These are phyloP conservation scores for Petroica traversi DNA, from an alignment of 2,113 vertebrate species.

Conservation along the genomic window DNA sequence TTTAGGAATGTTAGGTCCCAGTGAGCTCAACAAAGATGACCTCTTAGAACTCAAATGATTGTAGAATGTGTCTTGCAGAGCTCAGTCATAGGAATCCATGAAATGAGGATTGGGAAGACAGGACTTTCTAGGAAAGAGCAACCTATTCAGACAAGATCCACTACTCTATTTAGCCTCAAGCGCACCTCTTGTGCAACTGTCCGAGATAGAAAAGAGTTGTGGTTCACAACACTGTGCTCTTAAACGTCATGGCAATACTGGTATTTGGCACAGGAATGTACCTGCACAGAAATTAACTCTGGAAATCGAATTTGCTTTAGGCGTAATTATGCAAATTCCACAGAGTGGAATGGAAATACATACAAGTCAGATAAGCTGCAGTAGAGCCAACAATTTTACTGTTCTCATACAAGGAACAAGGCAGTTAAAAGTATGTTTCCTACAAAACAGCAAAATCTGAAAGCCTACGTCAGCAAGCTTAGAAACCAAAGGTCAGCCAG, in stretches of 20 bases:
- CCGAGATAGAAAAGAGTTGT: neutral
- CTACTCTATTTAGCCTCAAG: neutral
- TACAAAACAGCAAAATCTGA: neutral
- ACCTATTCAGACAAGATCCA: neutral
- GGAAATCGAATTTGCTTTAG: neutral
- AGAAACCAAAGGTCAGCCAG: neutral
- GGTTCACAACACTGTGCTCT: neutral
- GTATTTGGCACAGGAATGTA: neutral
- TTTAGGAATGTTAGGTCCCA: neutral
- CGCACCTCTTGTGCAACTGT: neutral
- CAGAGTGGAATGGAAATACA: neutral
- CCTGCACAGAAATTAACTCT: neutral
- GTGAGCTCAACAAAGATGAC: neutral
- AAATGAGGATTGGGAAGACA: neutral
- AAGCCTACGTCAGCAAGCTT: neutral
- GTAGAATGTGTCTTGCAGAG: fast-evolving
- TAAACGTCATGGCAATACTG: neutral
- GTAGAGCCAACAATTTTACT: neutral
- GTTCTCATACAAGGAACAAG: neutral
- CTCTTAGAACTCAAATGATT: neutral
- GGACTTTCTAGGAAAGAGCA: neutral
- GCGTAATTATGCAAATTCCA: neutral
- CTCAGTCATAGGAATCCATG: neutral
- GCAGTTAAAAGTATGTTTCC: neutral
- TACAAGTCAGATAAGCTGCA: neutral